Evolutionary conservation across 2,888 invertebrate species (phyloP).

Genomic region (Lepidochitona cinerea): DNA sequence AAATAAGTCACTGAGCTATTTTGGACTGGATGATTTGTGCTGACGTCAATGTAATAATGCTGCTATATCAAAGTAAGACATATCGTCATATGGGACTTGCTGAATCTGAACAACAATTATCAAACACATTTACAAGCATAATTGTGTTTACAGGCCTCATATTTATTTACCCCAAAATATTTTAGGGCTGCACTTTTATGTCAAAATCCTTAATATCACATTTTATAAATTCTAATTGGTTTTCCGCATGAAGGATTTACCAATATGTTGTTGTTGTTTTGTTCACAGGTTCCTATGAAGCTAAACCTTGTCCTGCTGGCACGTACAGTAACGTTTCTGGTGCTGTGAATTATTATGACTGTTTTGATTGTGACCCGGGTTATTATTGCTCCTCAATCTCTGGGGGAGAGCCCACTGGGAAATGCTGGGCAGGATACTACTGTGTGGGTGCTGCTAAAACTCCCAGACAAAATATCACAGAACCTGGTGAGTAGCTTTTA

Average conservation of each 20-base stretch:
- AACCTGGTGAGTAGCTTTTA: constrained; percentile 53
- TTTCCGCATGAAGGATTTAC: neutral
- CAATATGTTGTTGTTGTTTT: neutral
- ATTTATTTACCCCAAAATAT: no score
- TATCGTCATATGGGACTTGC: no score
- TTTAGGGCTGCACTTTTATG: no score
- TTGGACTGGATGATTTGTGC: no score
- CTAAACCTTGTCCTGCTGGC: constrained; percentile 62
- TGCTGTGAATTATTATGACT: constrained; percentile 63
- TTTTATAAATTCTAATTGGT: no score
- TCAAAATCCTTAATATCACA: no score
- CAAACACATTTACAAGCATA: no score
- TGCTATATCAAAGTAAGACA: no score
- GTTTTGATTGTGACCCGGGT: constrained; percentile 58
- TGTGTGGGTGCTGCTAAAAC: constrained; percentile 47
- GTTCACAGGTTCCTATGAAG: constrained; percentile 56
- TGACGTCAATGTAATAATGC: no score
- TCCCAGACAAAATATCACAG: constrained; percentile 50
- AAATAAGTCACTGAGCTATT: no score
- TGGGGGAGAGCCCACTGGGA: constrained; percentile 52
- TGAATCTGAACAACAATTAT: no score
- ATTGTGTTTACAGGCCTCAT: no score
- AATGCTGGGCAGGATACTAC: constrained; percentile 52
- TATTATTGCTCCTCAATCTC: constrained; percentile 60
- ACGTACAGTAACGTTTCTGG: constrained; percentile 67